A percentile compares a stretch with the other conserved stretches of the same genome.
Evolutionary conservation across 1,140 invertebrate genomes (phyloP).

Genomic region (Trachelipus rathkii): DNA sequence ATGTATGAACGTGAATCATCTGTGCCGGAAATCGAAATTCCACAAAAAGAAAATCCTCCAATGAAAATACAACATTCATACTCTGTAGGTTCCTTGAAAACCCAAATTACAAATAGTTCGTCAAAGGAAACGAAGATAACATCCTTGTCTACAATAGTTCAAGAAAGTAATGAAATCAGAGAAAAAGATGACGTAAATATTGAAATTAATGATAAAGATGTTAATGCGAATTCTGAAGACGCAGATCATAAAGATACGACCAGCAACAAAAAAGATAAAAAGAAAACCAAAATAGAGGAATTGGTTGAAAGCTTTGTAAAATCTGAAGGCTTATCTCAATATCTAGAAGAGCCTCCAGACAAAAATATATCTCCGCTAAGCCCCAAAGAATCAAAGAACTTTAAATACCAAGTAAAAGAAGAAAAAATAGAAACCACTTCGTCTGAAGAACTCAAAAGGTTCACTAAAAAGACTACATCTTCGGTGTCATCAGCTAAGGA

Average conservation of each 20-base stretch:
- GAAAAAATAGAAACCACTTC: no score
- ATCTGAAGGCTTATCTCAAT: not conserved
- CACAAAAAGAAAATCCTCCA: not conserved
- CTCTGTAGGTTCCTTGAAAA: no score
- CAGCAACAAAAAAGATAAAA: not conserved
- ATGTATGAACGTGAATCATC: not conserved
- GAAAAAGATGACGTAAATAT: not conserved
- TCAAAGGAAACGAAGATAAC: not conserved
- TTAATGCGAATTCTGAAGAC: not conserved
- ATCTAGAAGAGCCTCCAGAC: not conserved
- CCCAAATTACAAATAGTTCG: not conserved
- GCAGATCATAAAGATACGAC: not conserved
- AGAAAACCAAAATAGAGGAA: not conserved
- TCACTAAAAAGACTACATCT: no score
- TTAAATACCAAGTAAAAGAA: not conserved
- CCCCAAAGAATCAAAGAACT: not conserved
- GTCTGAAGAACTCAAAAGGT: no score
- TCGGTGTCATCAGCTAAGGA: no score
- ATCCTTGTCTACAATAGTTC: not conserved
- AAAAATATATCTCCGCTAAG: not conserved
- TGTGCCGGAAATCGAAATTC: not conserved
- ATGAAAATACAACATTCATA: not conserved
- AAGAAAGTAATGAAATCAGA: not conserved
- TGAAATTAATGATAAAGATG: not conserved
- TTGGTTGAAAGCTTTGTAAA: not conserved